These are phyloP conservation scores for Diarsia dahlii DNA, from an alignment of 2,888 invertebrate species.

Conservation along the genomic window DNA sequence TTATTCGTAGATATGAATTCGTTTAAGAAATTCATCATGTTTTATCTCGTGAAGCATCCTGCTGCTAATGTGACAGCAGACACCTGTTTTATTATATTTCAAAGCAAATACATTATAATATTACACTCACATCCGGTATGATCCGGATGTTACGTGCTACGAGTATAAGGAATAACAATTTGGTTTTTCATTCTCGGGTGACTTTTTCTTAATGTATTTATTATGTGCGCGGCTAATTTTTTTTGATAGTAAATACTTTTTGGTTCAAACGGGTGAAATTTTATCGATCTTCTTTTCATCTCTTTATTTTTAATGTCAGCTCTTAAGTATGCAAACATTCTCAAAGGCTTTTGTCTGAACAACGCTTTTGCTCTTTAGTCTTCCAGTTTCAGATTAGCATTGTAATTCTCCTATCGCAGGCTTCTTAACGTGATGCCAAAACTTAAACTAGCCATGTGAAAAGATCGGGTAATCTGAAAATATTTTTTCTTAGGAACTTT, in stretches of 20 bases:
- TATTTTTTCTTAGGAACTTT: constrained; percentile 33
- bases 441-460: not conserved
- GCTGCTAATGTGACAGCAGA: constrained; percentile 37
- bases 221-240: not conserved
- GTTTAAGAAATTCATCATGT: constrained; percentile 9
- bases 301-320: not conserved
- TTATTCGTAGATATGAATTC: not conserved
- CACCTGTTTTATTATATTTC: constrained; percentile 71
- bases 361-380: not conserved
- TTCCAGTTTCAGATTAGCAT: not conserved
- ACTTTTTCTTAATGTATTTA: not conserved
- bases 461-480: constrained; percentile 22
- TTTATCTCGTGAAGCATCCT: constrained; percentile 23
- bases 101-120: constrained; percentile 70
- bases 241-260: not conserved
- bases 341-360: not conserved
- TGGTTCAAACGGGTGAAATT: not conserved
- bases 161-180: constrained; percentile 38
- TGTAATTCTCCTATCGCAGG: not conserved
- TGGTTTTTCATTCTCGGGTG: constrained; percentile 8
- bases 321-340: not conserved
- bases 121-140: constrained; percentile 70
- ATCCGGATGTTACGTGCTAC: constrained; percentile 57
- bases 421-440: not conserved
- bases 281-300: not conserved